Conservation (phyloP, 1,140 invertebrate species). For the Bombus fervidus region DNA sequence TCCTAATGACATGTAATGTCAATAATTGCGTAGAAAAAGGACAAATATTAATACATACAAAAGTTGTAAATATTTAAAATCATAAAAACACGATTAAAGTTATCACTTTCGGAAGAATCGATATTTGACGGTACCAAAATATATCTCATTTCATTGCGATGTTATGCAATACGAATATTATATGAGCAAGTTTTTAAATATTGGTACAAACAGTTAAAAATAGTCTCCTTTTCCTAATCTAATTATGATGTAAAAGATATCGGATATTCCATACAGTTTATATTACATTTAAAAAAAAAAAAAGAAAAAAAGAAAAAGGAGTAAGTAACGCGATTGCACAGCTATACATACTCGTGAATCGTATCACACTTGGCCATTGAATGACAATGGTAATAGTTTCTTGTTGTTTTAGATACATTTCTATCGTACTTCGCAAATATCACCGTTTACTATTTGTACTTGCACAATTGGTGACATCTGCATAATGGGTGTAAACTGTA, state of each 20-base stretch:
- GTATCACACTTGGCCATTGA: slow-evolving; percentile 15
- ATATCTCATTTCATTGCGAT: slow-evolving; percentile 13
- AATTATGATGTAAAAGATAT: slow-evolving; percentile 37
- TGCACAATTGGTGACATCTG: not conserved
- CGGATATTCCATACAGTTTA: slow-evolving; percentile 5
- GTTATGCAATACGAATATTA: slow-evolving; percentile 10
- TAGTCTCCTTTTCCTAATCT: not conserved
- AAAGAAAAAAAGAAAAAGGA: not conserved
- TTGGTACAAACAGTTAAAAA: slow-evolving; percentile 11
- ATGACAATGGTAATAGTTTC: slow-evolving; percentile 2
- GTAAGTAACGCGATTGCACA: slow-evolving; percentile 33
- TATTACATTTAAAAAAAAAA: not conserved
- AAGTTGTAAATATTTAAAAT: slow-evolving; percentile 20
- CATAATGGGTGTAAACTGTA: not conserved
- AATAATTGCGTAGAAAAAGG: not conserved
- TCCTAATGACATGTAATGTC: not conserved
- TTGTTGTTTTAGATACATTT: not conserved
- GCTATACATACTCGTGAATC: slow-evolving; percentile 4
- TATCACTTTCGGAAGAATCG: not conserved
- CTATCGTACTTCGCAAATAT: not conserved
- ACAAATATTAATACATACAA: not conserved
- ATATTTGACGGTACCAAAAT: not conserved
- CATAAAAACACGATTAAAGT: not conserved
- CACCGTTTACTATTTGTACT: not conserved
- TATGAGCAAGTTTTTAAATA: slow-evolving; percentile 16